phyloP scores from a whole-genome alignment of 2,113 vertebrate genomes.

The Sinocyclocheilus maitianheensis region DNA sequence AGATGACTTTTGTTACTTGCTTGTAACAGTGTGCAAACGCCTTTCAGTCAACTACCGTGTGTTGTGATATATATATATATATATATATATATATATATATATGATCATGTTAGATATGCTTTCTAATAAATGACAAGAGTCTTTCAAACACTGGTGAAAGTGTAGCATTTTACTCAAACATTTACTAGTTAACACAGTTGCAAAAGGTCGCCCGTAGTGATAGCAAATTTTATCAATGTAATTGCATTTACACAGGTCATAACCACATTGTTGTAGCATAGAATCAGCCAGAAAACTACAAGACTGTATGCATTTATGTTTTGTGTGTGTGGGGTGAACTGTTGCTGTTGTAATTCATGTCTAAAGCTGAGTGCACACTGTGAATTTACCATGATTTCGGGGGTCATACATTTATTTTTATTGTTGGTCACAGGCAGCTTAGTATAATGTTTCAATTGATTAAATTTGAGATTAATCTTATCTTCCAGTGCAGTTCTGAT shows the following conservation, averaged over 20 bases:
- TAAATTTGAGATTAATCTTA: neutral
- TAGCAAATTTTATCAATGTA: neutral
- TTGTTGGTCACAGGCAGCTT: neutral
- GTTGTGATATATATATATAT: neutral
- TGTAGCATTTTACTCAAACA: slow-evolving; percentile 20
- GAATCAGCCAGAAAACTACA: neutral
- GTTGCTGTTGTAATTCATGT: neutral
- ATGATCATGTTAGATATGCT: neutral
- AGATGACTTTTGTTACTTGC: neutral
- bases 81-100: neutral
- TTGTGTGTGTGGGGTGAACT: neutral
- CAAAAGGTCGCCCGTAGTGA: neutral
- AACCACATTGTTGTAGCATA: neutral
- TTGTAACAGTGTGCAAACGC: neutral
- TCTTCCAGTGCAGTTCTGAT: neutral
- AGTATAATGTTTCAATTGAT: neutral
- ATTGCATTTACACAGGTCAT: neutral
- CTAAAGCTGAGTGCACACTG: neutral
- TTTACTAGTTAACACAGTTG: slow-evolving; percentile 21
- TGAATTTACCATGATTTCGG: neutral
- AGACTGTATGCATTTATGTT: neutral
- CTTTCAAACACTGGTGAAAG: slow-evolving; percentile 16
- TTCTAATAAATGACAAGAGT: slow-evolving; percentile 34
- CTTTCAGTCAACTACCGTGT: neutral
- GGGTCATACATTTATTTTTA: neutral